Conservation (phyloP, 2,888 invertebrate species). For the Fissipunctia ypsillon region DNA sequence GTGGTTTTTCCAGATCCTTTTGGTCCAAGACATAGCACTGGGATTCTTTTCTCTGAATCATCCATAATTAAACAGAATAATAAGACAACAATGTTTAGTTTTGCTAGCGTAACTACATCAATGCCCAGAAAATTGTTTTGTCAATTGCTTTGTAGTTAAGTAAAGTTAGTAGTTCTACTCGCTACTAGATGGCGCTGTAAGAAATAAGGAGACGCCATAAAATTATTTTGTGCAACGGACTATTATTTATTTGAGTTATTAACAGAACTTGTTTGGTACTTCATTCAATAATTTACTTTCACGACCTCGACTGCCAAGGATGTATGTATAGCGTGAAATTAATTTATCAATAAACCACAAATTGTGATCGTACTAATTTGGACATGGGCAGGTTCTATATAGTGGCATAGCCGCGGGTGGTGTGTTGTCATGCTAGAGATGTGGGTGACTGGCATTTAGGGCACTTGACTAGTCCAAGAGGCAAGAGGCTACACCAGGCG, state of each 20-base stretch:
- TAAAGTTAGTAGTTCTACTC: constrained; percentile 73
- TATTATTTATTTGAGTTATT: constrained; percentile 34
- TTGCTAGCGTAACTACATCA: not conserved
- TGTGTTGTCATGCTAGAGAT: constrained; percentile 52
- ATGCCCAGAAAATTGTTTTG: constrained; percentile 55
- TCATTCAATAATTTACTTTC: constrained; percentile 49
- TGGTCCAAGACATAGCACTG: constrained; percentile 93
- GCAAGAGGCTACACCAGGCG: constrained; percentile 71
- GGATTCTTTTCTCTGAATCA: constrained; percentile 84
- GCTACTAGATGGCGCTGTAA: constrained; percentile 75
- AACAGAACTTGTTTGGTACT: constrained; percentile 39
- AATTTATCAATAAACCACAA: constrained; percentile 45
- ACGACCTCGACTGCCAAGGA: constrained; percentile 53
- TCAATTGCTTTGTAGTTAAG: constrained; percentile 69
- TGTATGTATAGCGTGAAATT: constrained; percentile 32
- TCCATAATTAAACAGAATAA: constrained; percentile 74
- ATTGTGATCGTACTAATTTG: constrained; percentile 47
- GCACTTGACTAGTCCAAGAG: constrained; percentile 62
- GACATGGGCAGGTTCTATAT: constrained; percentile 31
- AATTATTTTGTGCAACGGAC: not conserved
- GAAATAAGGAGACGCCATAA: too few species aligned
- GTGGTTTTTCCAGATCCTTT: constrained; percentile 95
- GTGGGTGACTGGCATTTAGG: constrained; percentile 65
- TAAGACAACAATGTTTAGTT: not conserved
- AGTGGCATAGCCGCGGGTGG: constrained; percentile 50